Evolutionary conservation across 2,797 vertebrate species (phyloP), one percentile per base, ranked within the genome.

Genomic region (Odontamblyopus rebecca): DNA sequence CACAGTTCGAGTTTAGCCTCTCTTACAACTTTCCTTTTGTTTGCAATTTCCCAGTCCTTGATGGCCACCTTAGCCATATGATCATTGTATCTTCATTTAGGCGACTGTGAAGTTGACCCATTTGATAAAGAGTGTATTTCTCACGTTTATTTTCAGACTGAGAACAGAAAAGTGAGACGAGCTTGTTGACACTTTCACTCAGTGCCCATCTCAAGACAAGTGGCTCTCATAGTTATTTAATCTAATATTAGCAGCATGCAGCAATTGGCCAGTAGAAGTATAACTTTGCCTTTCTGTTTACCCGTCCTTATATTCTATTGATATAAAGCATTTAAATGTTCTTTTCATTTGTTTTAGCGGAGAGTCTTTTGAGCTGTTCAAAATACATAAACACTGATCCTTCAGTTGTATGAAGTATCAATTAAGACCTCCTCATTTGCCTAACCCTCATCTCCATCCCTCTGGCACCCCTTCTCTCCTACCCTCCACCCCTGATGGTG

Each of bases 341-440:
- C 80, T 76, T 65, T 87, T 85, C 79, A 88, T 89, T 87, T 88
- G 83, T 80, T 84, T 80, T 65, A 81, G 86, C 76, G 82, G 84
- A 91, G 89, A 85, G 87, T 15, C 86, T 84, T 90, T 90, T 74
- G 78, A 93, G 89, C 70, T 2, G 70, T 61, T 78, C 81, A 82
- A 87, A 88, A 90, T 86, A 72, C 87, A 89, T 90, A 85, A 91
- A 91, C 79, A 82, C 76, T 70, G 82, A 84, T 81, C 85, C 85
- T 91, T 85, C 82, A 84, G 80, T 85, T 81, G 84, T 78, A 81
- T 91, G 81, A 86, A 91, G 91, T 89, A 90, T 91, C 90, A 92
- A 92, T 91, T 90, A 93, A 86, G 89, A 85, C 79, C 80, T 86
- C 77, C 87, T 90, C 89, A 88, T 93, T 93, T 91, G 86, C 86